Base-by-base conservation (phyloP, 64 coral and sea anemone genomes). In the Catalaphyllia jardinei region DNA sequence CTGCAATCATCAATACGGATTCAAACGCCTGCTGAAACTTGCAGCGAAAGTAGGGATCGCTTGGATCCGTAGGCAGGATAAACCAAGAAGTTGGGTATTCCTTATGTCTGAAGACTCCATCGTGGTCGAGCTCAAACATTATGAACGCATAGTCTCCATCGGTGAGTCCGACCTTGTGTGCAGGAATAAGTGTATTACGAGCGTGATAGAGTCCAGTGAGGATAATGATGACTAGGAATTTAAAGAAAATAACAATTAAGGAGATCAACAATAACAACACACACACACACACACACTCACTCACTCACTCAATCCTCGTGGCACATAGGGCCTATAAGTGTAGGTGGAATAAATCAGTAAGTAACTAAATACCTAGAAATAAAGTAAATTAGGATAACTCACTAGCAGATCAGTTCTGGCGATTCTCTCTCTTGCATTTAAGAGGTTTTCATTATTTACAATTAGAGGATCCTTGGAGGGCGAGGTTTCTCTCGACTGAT, bases 41-140 rank as follows among this genome's bases (percentile, higher is more conserved):
- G 62, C 80, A 84, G 3, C 80, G 61, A 60, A 38, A 50, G n/a
- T 27, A 69, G 11, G 60, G 24, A 83, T 84, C 80, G 1, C 11
- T 50, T 1, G 13, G 0, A n/a, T 50, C 59, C 9, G 62, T 3
- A 0, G 22, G 1, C 7, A 84, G 0, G 10, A 3, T 13, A 46
- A 64, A 67, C 80, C 80, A 84, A 11, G 4, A 13, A 10, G 4
- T 67, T 15, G 80, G 80, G 3, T 4, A 15, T 12, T 19, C 13
- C n/a, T 49, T 18, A 4, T 1, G n/a, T 1, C 6, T 11, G 2
- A 35, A 27, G 30, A 89, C 61, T 33, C 76, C 75, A n/a, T 77
- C 87, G 16, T 96, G 88, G 28, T 96, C 82, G 1, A 93, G 83
- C 31, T 82, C 76, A 16, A 96, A 93, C 90, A 96, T 90, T 27